Conservation (phyloP, 2,113 vertebrate genomes). For the Cyprinodon tularosa region DNA sequence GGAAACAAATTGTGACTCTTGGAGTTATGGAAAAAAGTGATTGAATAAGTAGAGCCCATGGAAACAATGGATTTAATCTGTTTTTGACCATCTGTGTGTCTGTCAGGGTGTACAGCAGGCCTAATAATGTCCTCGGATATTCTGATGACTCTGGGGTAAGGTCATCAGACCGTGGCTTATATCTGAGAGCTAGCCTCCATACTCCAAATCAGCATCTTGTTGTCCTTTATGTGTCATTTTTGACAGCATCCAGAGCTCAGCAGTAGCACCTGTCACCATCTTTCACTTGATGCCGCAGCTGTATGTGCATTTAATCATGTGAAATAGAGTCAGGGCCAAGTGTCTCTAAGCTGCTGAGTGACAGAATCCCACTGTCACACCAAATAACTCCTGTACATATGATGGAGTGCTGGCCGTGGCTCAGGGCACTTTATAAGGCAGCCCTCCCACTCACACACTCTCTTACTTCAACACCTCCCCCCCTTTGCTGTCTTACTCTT, state of each 20-base stretch:
- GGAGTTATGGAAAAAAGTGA: too few relatives aligned
- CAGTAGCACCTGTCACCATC: conserved; percentile 6
- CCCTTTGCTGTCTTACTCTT: conserved; percentile 30
- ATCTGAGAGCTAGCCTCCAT: conserved; percentile 18
- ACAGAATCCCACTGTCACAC: conserved; percentile 70
- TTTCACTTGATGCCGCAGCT: conserved; percentile 30
- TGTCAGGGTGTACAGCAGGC: not conserved
- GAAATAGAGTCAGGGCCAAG: conserved; percentile 63
- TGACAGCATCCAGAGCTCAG: conserved; percentile 39
- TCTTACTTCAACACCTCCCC: not conserved
- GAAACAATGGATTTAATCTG: not conserved
- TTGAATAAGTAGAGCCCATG: too few relatives aligned
- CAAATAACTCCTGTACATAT: conserved; percentile 61
- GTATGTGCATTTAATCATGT: conserved; percentile 58
- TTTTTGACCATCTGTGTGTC: conserved; percentile 16
- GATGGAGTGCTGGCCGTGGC: conserved; percentile 66
- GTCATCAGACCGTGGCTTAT: conserved; percentile 53
- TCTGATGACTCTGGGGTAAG: conserved; percentile 60
- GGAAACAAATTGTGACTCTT: too few relatives aligned
- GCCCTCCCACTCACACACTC: not conserved
- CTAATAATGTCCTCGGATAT: conserved; percentile 31
- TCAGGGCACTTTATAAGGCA: conserved; percentile 53
- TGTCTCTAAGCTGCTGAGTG: conserved; percentile 54
- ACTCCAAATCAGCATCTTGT: conserved; percentile 28
- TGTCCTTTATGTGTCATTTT: conserved; percentile 35